Base-by-base conservation (phyloP, 2,113 vertebrate species). In the Peromyscus maniculatus region DNA sequence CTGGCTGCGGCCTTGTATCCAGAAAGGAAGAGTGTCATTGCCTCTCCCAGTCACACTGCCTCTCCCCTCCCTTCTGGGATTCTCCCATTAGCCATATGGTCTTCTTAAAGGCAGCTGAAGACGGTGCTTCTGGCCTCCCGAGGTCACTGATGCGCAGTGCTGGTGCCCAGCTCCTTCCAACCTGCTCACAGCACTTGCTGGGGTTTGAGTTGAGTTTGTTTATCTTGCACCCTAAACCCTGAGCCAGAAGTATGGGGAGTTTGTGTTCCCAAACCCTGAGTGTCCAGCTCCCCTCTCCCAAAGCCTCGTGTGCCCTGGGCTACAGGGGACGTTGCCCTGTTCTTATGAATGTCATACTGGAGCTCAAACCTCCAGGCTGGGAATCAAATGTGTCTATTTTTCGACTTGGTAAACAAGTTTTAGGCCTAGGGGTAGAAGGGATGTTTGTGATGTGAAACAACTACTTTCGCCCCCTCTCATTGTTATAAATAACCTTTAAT, bases 401-500 rank as follows among this genome's bases (percentile, higher is more conserved):
- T 62, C 12, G 97, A 98, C 98, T 97, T 91, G 88, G 98, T 97
- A 98, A 98, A 96, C 94, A 96, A 97, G 95, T 98, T 97, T 98
- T 95, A 93, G 96, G 96, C 94, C 97, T 78, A 97, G 96, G 97
- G 97, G 97, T 93, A 95, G 97, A 59, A 92, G 97, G 97, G 97
- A 94, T 97, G 97, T 98, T 97, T 98, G 98, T 88, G 98, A 98
- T 99, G 98, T 98, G 98, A 98, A 98, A 97, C 98, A 89, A 98
- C 94, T 96, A 99, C 99, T 98, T 93, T 77, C 80, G 52, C 5
- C 7, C 33, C 26, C 72, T 94, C 88, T 94, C 93, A 77, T 91
- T 93, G 93, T 97, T 99, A 99, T 99, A 99, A 99, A 99, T 99
- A 99, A 99, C 99, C 99, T 99, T 98, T 99, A 99, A 99, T 97